These are phyloP conservation scores for Lagenorhynchus albirostris DNA, from an alignment of 2,113 vertebrate genomes.

Conservation along the genomic window DNA sequence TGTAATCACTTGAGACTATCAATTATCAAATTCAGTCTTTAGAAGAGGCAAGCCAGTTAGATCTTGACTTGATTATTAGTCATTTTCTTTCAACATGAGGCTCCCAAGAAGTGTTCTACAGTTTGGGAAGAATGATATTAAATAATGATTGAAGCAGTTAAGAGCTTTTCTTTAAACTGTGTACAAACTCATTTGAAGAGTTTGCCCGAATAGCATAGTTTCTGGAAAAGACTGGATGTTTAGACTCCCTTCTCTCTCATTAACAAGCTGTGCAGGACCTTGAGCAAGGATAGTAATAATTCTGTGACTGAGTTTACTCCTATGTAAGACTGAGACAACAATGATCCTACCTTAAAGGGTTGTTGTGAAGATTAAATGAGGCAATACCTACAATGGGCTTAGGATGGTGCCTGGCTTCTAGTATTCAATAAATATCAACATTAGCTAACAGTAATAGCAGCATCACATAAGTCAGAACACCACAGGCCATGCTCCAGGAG, in stretches of 20 bases:
- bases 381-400: not conserved
- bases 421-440: not conserved
- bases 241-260: not conserved
- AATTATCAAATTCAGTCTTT: slow-evolving; percentile 43
- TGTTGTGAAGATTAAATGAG: not conserved
- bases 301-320: not conserved
- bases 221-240: not conserved
- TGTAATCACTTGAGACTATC: slow-evolving; percentile 26
- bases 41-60: slow-evolving; percentile 24
- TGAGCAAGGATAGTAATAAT: not conserved
- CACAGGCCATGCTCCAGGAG: not conserved
- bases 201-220: not conserved
- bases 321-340: not conserved
- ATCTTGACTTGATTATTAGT: slow-evolving; percentile 37
- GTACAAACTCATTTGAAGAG: slow-evolving; percentile 19
- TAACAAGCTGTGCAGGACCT: not conserved
- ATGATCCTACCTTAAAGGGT: not conserved
- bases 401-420: not conserved
- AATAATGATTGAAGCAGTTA: slow-evolving; percentile 6
- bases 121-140: slow-evolving; percentile 12
- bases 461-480: not conserved
- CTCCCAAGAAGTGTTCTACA: not conserved
- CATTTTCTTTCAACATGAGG: slow-evolving; percentile 30
- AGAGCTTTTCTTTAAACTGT: slow-evolving; percentile 17
- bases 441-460: not conserved